A percentile compares a stretch with the other conserved stretches of the same genome.
Conservation (phyloP, 2,797 vertebrate species). For the Vespertilio murinus region DNA sequence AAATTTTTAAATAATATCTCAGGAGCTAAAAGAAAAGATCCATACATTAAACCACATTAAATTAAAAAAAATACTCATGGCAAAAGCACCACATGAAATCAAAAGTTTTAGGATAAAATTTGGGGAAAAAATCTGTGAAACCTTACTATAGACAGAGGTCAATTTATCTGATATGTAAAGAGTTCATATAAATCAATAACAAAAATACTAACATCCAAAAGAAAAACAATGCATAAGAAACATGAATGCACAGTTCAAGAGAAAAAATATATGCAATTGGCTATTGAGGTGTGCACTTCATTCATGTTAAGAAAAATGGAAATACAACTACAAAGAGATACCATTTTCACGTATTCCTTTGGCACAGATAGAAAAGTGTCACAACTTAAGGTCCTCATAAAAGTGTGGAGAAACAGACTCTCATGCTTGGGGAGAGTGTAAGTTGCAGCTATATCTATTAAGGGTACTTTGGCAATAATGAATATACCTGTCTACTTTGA, state of each 20-base stretch:
- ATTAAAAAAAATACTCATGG: not conserved
- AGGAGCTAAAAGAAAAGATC: not conserved
- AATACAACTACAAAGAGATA: not conserved
- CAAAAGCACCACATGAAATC: not conserved
- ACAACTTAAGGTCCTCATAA: not conserved
- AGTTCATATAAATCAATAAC: slow-evolving; percentile 13
- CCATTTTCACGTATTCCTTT: not conserved
- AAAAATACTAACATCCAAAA: not conserved
- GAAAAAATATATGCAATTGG: not conserved
- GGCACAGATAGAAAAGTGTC: not conserved
- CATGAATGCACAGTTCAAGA: not conserved
- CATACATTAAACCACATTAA: not conserved
- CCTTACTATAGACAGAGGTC: not conserved
- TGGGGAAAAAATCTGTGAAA: not conserved
- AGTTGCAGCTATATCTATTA: not conserved
- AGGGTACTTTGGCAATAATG: not conserved
- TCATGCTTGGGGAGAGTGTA: not conserved
- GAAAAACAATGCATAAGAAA: not conserved
- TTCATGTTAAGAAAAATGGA: not conserved
- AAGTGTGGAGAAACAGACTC: not conserved
- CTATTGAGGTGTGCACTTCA: not conserved
- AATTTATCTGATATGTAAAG: not conserved
- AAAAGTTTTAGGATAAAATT: slow-evolving; percentile 8
- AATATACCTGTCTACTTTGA: not conserved
- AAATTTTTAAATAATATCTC: no score